Evolutionary conservation across 2,113 vertebrate species (phyloP).

Genomic region (Zapus hudsonius): DNA sequence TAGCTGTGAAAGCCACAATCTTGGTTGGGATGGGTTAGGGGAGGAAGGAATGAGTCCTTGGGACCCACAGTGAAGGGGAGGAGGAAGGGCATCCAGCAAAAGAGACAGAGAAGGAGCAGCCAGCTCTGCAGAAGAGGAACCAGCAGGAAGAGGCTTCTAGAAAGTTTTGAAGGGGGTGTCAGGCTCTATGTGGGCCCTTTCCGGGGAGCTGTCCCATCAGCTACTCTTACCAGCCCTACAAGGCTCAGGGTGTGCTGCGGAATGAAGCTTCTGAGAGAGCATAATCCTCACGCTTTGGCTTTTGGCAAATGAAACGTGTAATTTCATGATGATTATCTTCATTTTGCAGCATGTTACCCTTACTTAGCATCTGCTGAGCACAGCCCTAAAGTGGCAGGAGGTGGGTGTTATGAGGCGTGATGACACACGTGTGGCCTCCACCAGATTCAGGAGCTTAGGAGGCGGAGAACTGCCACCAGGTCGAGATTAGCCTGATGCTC

Average conservation of each 20-base stretch:
- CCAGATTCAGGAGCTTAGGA: not conserved
- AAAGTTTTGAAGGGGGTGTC: not conserved
- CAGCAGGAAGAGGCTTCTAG: not conserved
- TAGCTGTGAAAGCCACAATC: not conserved
- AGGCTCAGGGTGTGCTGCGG: not conserved
- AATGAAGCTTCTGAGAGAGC: not conserved
- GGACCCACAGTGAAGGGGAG: not conserved
- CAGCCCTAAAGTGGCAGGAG: constrained; percentile 4
- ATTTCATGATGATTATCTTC: constrained; percentile 59
- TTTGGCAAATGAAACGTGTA: constrained; percentile 65
- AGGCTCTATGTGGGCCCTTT: constrained; percentile 44
- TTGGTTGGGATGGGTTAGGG: not conserved
- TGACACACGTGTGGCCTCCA: not conserved
- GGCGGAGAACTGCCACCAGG: not conserved
- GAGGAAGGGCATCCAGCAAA: not conserved
- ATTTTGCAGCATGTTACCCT: constrained; percentile 42
- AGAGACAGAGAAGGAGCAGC: not conserved
- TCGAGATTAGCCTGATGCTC: not conserved
- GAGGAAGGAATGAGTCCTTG: not conserved
- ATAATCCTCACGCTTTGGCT: constrained; percentile 50
- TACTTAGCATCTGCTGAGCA: constrained; percentile 51
- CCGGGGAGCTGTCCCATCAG: constrained; percentile 23
- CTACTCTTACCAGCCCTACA: not conserved
- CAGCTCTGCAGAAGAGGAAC: not conserved
- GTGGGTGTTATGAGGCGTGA: not conserved